These are phyloP conservation scores for Schizaphis graminum DNA, from an alignment of 2,888 invertebrate species.

Conservation along the genomic window DNA sequence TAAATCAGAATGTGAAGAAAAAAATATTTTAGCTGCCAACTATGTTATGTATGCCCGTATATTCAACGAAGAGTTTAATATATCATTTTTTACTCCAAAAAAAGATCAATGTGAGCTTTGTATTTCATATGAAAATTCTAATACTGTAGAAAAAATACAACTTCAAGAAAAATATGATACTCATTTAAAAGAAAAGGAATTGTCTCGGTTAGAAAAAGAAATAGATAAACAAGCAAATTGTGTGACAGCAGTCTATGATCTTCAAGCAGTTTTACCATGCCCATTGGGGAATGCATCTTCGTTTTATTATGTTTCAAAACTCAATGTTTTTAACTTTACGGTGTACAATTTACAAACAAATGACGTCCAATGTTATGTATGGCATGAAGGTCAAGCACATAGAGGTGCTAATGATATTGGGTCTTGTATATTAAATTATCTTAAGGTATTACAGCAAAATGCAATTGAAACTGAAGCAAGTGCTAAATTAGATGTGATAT, in stretches of 20 bases:
- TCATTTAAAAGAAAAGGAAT: slow-evolving; percentile 68
- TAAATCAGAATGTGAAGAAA: slow-evolving; percentile 4
- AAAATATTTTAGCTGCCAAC: not conserved
- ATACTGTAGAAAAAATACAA: slow-evolving; percentile 9
- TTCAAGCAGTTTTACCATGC: slow-evolving; percentile 70
- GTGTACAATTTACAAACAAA: slow-evolving; percentile 40
- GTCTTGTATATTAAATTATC: slow-evolving; percentile 66
- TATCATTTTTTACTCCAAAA: slow-evolving; percentile 59
- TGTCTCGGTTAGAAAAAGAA: slow-evolving; percentile 69
- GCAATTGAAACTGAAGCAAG: slow-evolving; percentile 24
- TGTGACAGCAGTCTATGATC: slow-evolving; percentile 69
- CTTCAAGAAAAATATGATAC: slow-evolving; percentile 67
- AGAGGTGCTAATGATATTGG: slow-evolving; percentile 67
- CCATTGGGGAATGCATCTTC: slow-evolving; percentile 69
- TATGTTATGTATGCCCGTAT: slow-evolving; percentile 41
- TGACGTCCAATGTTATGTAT: slow-evolving; percentile 54
- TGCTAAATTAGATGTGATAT: slow-evolving; percentile 54
- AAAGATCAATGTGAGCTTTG: slow-evolving; percentile 56
- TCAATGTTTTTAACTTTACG: slow-evolving; percentile 66
- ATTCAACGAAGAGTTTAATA: slow-evolving; percentile 20
- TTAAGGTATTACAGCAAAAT: slow-evolving; percentile 37
- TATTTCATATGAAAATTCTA: slow-evolving; percentile 20
- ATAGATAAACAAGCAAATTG: slow-evolving; percentile 69
- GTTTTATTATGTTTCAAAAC: slow-evolving; percentile 66
- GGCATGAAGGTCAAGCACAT: slow-evolving; percentile 62